Conservation (phyloP, 2,797 vertebrate species). For the Takifugu ocellatus region DNA sequence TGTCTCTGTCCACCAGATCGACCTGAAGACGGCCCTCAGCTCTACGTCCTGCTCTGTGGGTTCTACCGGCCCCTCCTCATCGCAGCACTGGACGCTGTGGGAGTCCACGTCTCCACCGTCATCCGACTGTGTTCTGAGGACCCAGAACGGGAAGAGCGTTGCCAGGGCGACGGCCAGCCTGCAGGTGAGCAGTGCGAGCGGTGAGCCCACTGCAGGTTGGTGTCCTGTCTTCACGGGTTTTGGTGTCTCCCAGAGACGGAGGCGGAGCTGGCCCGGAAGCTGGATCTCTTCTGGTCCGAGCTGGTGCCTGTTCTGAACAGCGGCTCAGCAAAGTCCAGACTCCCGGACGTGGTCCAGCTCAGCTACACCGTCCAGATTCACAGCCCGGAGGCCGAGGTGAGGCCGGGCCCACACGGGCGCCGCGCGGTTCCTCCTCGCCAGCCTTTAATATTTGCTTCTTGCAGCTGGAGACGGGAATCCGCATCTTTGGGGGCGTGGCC, state of each 20-base stretch:
- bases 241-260: no score
- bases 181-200: neutral
- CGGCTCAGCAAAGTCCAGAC: conserved; percentile 73
- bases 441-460: conserved; percentile 9
- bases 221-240: no score
- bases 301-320: conserved; percentile 81
- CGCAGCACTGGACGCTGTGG: conserved; percentile 75
- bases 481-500: conserved; percentile 83
- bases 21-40: conserved; percentile 88
- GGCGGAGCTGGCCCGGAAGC: conserved; percentile 20
- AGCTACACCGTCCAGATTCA: conserved; percentile 66
- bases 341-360: conserved; percentile 80
- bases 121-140: conserved; percentile 68
- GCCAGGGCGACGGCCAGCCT: conserved; percentile 6
- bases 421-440: neutral
- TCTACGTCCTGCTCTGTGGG: conserved; percentile 86
- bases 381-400: conserved; percentile 73
- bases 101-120: conserved; percentile 81
- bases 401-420: neutral
- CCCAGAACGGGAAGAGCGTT: neutral
- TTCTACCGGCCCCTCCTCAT: conserved; percentile 83
- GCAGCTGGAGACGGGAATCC: conserved; percentile 78
- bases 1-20: conserved; percentile 73
- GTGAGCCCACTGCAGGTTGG: no score
- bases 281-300: conserved; percentile 85